A percentile compares a stretch with the other conserved stretches of the same genome.
Conservation (phyloP, 2,113 vertebrate species). For the Grus americana region DNA sequence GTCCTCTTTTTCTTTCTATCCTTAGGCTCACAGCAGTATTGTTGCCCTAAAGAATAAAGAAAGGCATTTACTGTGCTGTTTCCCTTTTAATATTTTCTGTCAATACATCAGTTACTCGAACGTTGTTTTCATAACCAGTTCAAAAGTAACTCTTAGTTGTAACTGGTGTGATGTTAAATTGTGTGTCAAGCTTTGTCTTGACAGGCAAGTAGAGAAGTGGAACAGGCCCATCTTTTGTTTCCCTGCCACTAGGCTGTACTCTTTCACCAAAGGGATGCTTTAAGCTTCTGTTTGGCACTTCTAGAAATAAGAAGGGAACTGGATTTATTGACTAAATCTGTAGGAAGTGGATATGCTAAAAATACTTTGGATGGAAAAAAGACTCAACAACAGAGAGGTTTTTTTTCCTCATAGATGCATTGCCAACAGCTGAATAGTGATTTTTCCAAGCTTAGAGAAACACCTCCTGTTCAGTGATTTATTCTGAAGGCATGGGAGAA, state of each 20-base stretch:
- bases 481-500: background rate
- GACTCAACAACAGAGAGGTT: background rate
- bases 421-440: background rate
- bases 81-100: background rate
- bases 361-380: background rate
- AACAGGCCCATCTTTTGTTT: background rate
- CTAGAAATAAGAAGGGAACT: background rate
- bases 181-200: background rate
- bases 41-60: background rate
- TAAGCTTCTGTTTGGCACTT: background rate
- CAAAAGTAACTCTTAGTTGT: background rate
- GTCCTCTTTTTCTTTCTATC: background rate
- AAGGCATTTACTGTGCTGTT: background rate
- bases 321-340: background rate
- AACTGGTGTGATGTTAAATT: background rate
- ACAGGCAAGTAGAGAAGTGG: background rate
- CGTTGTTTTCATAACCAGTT: background rate
- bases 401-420: background rate
- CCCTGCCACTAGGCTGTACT: conserved; percentile 28
- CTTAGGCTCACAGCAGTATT: background rate
- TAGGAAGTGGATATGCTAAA: background rate
- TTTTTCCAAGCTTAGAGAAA: background rate
- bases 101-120: background rate
- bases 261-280: background rate
- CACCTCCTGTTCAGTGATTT: background rate